Evolutionary conservation across 2,113 vertebrate genomes (phyloP).

Genomic region (Pungitius pungitius): DNA sequence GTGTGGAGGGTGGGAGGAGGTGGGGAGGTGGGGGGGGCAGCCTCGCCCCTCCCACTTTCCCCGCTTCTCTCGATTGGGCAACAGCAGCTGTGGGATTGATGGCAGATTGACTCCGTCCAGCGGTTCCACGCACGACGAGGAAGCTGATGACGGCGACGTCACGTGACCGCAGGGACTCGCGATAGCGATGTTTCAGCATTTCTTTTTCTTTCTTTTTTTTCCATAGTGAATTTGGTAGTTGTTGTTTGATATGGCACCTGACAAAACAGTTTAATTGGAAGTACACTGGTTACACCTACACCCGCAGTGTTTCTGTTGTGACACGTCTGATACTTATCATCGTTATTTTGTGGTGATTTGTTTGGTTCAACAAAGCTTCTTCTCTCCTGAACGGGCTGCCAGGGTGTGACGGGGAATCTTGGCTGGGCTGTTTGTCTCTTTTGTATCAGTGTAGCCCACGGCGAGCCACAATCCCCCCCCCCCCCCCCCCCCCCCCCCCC

Average conservation of each 20-base stretch:
- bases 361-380: not conserved
- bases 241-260: not conserved
- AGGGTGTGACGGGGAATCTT: constrained; percentile 38
- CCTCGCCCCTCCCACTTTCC: constrained; percentile 75
- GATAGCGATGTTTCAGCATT: not conserved
- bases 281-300: no score
- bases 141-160: constrained; percentile 19
- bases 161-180: no score
- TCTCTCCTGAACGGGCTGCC: not conserved
- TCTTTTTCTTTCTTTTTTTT: not conserved
- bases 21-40: constrained; percentile 2
- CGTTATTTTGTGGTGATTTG: not conserved
- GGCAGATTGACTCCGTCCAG: constrained; percentile 50
- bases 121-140: constrained; percentile 55
- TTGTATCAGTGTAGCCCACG: not conserved
- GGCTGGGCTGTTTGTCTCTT: not conserved
- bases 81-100: constrained; percentile 50
- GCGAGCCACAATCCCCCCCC: constrained; percentile 14
- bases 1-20: no score
- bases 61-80: constrained; percentile 70
- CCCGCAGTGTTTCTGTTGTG: not conserved
- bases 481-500: no score
- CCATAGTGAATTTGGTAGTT: not conserved
- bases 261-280: not conserved
- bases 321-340: not conserved